Evolutionary conservation across 2,888 invertebrate species (phyloP).

Genomic region (Drosophila peninsularis): DNA sequence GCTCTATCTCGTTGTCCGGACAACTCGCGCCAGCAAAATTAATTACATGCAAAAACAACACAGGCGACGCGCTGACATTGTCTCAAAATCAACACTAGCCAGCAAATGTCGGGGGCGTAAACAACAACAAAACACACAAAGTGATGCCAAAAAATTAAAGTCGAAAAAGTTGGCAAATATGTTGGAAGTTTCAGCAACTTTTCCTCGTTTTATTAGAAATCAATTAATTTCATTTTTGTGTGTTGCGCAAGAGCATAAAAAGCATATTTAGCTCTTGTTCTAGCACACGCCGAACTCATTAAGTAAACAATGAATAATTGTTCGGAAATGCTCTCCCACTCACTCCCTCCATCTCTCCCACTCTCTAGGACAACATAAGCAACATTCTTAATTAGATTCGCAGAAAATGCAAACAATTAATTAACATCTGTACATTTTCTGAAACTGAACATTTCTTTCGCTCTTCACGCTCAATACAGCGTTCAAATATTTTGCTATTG

Average conservation of each 20-base stretch:
- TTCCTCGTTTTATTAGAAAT: conserved; percentile 58
- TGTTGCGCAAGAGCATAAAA: conserved; percentile 27
- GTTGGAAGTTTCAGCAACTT: conserved; percentile 24
- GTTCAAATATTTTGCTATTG: conserved; percentile 2
- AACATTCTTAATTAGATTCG: conserved; percentile 1
- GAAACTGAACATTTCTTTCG: not conserved
- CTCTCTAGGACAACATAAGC: not conserved
- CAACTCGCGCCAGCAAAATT: conserved; percentile 53
- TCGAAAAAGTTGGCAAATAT: conserved; percentile 50
- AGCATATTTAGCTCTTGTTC: conserved; percentile 7
- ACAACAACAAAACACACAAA: not conserved
- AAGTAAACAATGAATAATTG: conserved; percentile 59
- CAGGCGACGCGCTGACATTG: conserved; percentile 32
- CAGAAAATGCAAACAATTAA: conserved; percentile 5
- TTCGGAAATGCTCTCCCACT: not conserved
- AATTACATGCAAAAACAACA: conserved; percentile 65
- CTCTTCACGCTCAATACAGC: not conserved
- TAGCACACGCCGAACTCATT: conserved; percentile 27
- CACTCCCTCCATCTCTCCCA: not conserved
- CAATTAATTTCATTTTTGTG: conserved; percentile 59
- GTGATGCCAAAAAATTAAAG: not conserved
- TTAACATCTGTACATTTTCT: conserved; percentile 5
- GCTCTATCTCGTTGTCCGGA: conserved; percentile 33
- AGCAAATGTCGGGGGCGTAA: conserved; percentile 31
- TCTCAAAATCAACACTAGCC: conserved; percentile 57